A percentile compares a stretch with the other conserved stretches of the same genome.
These are phyloP conservation scores for Cygnus buccinator DNA, from an alignment of 2,113 vertebrate genomes.

Conservation along the genomic window DNA sequence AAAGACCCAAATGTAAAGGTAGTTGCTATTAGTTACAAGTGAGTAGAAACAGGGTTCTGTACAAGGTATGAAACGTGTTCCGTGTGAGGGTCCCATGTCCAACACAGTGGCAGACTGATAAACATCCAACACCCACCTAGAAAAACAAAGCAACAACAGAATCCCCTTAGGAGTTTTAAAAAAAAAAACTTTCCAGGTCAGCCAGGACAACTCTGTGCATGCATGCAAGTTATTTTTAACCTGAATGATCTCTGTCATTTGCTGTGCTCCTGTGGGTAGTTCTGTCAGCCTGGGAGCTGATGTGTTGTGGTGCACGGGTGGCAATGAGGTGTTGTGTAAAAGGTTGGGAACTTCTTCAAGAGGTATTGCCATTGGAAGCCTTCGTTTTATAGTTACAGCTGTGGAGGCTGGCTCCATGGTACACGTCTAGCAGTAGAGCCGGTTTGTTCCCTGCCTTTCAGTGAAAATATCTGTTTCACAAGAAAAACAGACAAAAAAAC, in stretches of 20 bases:
- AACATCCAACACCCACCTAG: not conserved
- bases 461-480: not conserved
- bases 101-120: not conserved
- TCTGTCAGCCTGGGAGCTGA: not conserved
- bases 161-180: not conserved
- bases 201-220: not conserved
- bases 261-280: not conserved
- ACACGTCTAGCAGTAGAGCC: not conserved
- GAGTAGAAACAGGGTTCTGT: not conserved
- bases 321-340: not conserved
- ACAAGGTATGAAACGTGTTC: not conserved
- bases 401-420: not conserved
- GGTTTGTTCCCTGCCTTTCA: not conserved
- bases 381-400: rapidly evolving
- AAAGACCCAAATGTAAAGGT: not conserved
- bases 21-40: not conserved
- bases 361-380: not conserved
- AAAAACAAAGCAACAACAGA: not conserved
- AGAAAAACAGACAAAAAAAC: not conserved
- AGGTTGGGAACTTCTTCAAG: not conserved
- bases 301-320: rapidly evolving
- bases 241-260: not conserved
- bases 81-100: not conserved
- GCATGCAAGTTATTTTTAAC: not conserved
- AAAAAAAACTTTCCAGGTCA: not conserved